These are phyloP conservation scores for Conger conger DNA, from an alignment of 2,113 vertebrate genomes.

Conservation along the genomic window DNA sequence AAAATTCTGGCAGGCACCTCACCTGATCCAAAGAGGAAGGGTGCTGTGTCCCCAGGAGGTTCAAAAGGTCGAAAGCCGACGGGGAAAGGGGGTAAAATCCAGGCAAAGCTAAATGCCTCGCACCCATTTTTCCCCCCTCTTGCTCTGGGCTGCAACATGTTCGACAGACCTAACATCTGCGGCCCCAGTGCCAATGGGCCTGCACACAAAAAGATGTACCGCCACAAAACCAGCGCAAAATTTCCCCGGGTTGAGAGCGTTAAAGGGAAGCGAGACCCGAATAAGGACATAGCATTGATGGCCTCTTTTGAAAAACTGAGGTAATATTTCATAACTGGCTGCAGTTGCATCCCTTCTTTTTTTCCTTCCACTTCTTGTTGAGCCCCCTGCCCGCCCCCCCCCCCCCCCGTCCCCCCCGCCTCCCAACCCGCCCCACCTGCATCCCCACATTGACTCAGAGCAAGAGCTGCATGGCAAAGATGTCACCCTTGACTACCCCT, in stretches of 20 bases:
- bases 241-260: conserved; percentile 92
- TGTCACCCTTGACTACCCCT: conserved; percentile 70
- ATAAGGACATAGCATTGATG: conserved; percentile 93
- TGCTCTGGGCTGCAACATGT: conserved; percentile 79
- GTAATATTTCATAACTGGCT: conserved; percentile 97
- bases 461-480: conserved; percentile 94
- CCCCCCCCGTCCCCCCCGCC: conserved; percentile 65
- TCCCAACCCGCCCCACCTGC: conserved; percentile 50
- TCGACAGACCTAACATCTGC: conserved; percentile 94
- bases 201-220: conserved; percentile 99
- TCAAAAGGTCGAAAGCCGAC: conserved; percentile 84
- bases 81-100: conserved; percentile 86
- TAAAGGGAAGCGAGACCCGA: conserved; percentile 91
- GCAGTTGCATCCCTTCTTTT: conserved; percentile 79
- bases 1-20: conserved; percentile 95
- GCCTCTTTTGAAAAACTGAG: conserved; percentile 99
- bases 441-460: conserved; percentile 76
- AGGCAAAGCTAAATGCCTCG: conserved; percentile 77
- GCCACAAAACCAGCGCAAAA: conserved; percentile 98
- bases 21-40: conserved; percentile 92
- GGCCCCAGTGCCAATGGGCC: conserved; percentile 89
- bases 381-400: conserved; percentile 64
- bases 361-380: conserved; percentile 70
- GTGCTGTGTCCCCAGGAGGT: conserved; percentile 65
- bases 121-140: conserved; percentile 81